These are phyloP conservation scores for Prietella phreatophila DNA, from an alignment of 2,113 vertebrate species.

Conservation along the genomic window DNA sequence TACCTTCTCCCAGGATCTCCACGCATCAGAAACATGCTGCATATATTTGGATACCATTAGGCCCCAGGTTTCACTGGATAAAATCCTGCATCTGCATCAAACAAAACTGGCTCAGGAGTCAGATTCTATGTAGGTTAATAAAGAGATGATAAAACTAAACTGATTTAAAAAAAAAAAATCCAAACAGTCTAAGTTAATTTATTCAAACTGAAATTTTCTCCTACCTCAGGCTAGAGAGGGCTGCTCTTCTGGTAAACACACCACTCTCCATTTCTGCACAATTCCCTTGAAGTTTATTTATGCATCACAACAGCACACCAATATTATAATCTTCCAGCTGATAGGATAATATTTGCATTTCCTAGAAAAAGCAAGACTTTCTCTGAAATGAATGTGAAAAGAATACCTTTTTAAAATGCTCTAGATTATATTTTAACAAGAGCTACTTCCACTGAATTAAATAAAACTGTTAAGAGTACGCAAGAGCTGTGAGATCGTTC, in stretches of 20 bases:
- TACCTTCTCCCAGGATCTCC: conserved; percentile 64
- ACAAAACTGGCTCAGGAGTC: conserved; percentile 17
- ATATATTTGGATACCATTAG: conserved; percentile 70
- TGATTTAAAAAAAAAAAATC: too few species aligned
- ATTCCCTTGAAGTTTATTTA: conserved; percentile 41
- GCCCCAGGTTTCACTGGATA: conserved; percentile 36
- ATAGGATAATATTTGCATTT: conserved; percentile 7
- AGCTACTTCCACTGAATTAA: neutral
- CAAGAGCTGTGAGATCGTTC: neutral
- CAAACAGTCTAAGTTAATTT: conserved; percentile 3
- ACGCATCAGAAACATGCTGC: conserved; percentile 52
- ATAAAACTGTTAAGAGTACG: neutral
- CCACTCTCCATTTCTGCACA: neutral
- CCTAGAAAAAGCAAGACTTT: neutral
- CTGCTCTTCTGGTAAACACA: conserved; percentile 12
- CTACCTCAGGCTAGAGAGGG: conserved; percentile 11
- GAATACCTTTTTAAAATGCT: neutral
- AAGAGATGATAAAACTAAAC: conserved; percentile 11
- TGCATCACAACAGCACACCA: conserved; percentile 13
- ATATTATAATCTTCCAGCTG: conserved; percentile 27
- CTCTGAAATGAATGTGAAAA: neutral
- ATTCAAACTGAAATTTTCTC: conserved; percentile 8
- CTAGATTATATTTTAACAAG: neutral
- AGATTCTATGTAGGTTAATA: conserved; percentile 16
- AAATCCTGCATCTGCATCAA: conserved; percentile 31